phyloP scores from a whole-genome alignment of 1,140 invertebrate species.

The Drosophila rufa region DNA sequence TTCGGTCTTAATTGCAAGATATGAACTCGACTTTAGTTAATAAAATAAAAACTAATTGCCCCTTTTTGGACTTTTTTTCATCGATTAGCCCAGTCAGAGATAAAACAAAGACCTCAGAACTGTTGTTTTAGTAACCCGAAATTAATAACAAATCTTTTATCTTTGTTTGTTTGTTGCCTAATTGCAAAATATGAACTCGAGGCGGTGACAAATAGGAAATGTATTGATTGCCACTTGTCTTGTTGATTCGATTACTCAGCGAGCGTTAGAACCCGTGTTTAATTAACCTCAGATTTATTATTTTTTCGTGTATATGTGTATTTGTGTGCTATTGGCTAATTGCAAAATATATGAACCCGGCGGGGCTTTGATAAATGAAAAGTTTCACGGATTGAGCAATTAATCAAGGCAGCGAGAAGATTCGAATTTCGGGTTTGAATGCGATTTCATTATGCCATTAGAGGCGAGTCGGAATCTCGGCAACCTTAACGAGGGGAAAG shows the following conservation, averaged over 20 bases:
- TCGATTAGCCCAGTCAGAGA: neutral
- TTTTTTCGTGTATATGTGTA: neutral
- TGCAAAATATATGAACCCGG: conserved; percentile 15
- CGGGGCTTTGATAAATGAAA: conserved; percentile 15
- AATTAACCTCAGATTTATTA: conserved; percentile 15
- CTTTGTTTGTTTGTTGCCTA: neutral
- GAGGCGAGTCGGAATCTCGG: conserved; percentile 5
- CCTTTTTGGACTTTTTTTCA: neutral
- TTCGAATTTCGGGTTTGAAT: conserved; percentile 10
- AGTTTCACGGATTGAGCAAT: conserved; percentile 20
- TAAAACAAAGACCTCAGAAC: neutral
- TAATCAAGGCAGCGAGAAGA: conserved; percentile 20
- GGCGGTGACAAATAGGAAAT: neutral
- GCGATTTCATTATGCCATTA: conserved; percentile 16
- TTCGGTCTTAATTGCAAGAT: conserved; percentile 2
- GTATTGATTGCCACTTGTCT: conserved; percentile 18
- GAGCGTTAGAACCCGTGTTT: conserved; percentile 1
- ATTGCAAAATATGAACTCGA: conserved; percentile 2
- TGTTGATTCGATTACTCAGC: conserved; percentile 7
- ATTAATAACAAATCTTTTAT: neutral
- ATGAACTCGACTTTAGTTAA: neutral
- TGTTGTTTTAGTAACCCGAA: neutral
- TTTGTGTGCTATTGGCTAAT: neutral
- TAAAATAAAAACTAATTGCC: conserved; percentile 8
- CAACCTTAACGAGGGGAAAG: conserved; percentile 45